Evolutionary conservation across 2,888 invertebrate species (phyloP), one percentile per base, ranked within the genome.

Genomic region (Molanna angustata): DNA sequence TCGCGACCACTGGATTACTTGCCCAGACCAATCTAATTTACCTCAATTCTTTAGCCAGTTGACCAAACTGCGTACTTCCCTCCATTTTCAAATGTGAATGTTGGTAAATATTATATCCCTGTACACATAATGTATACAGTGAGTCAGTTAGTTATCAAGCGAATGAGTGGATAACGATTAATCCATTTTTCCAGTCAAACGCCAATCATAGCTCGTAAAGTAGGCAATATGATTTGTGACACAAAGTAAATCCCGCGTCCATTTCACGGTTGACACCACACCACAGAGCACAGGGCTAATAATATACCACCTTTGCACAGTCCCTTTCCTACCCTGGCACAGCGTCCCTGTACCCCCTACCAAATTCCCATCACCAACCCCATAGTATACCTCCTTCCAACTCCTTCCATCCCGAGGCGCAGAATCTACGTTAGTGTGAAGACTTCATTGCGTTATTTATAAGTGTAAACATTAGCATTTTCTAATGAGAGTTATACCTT

Each of bases 391-490:
- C 11, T 11, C 43, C n/a, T 46, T 20, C 21, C 46, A 35, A 9
- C 53, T n/a, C 49, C 18, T 13, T 22, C 18, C 37, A 22, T 32
- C 33, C 20, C 17, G 9, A 9, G 11, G 21, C 16, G 46, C 47
- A n/a, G n/a, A n/a, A n/a, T n/a, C n/a, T n/a, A n/a, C n/a, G n/a
- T n/a, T n/a, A 16, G 46, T 2, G 33, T 31, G 49, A 49, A 20
- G 48, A 51, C 51, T 44, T 31, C 52, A 48, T 31, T 46, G 50
- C 56, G 51, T 56, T 58, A 58, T 58, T 58, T 58, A 58, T 58
- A 58, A 58, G 55, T 58, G 58, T 58, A 58, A 58, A 58, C 55
- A 58, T 58, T 58, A 58, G 58, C 58, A 58, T 58, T 58, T 58
- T 58, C 58, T 58, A 58, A 58, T 58, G 58, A 58, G 56, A 56